Percentiles rank a stretch among this genome's conserved stretches.
phyloP scores from a whole-genome alignment of 2,797 vertebrate genomes.

The Hippopotamyrus pictus region DNA sequence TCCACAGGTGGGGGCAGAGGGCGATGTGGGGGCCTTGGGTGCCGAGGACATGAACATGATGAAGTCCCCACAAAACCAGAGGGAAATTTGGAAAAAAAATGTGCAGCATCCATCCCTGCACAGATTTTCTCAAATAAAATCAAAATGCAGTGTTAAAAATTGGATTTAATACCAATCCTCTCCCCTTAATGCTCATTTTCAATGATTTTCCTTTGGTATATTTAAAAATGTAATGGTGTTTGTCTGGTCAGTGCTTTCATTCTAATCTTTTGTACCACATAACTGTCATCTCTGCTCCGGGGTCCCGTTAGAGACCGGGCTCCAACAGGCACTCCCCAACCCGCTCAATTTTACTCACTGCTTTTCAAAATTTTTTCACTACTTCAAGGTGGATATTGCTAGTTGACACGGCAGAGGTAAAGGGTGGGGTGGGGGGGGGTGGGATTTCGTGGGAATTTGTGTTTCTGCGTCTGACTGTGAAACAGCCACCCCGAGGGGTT shows the following conservation, averaged over 20 bases:
- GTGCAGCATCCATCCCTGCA: background rate
- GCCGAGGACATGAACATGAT: background rate
- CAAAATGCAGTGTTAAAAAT: too few relatives aligned
- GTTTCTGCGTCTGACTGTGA: background rate
- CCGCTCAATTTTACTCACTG: background rate
- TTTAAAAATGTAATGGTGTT: background rate
- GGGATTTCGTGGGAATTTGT: background rate
- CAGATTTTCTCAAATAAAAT: background rate
- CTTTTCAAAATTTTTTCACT: slow-evolving; percentile 2
- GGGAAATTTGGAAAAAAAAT: background rate
- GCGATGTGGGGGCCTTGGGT: background rate
- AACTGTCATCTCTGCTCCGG: background rate
- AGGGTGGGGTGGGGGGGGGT: background rate
- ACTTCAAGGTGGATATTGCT: slow-evolving; percentile 1
- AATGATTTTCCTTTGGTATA: background rate
- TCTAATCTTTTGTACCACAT: background rate
- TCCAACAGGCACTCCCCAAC: background rate
- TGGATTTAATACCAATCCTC: background rate
- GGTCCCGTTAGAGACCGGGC: background rate
- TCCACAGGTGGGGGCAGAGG: background rate
- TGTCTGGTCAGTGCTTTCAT: background rate
- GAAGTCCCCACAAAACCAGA: background rate
- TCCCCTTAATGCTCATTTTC: background rate
- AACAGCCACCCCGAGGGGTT: background rate
- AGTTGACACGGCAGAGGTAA: background rate